Evolutionary conservation across 1,140 invertebrate species (phyloP).

Genomic region (Lucilia cuprina): DNA sequence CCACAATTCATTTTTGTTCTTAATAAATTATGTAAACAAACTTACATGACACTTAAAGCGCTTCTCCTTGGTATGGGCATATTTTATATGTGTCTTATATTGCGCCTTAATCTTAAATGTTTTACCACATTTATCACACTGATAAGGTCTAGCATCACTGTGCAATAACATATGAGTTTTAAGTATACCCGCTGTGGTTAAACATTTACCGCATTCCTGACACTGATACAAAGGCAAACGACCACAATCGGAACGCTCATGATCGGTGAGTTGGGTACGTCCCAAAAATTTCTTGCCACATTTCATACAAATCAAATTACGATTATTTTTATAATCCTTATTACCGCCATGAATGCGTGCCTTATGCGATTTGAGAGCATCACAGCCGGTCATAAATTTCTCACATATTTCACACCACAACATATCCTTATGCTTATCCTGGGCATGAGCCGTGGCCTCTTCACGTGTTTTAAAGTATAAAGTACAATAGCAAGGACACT

Average conservation of each 20-base stretch:
- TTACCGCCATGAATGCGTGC: constrained; percentile 46
- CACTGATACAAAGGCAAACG: constrained; percentile 57
- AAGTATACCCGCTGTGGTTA: constrained; percentile 60
- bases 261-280: constrained; percentile 57
- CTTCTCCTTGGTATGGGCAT: constrained; percentile 72
- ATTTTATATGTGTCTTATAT: constrained; percentile 76
- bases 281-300: constrained; percentile 63
- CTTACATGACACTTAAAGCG: constrained; percentile 70
- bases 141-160: constrained; percentile 55
- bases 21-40: constrained; percentile 9
- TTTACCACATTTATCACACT: constrained; percentile 63
- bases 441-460: constrained; percentile 56
- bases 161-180: constrained; percentile 62
- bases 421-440: constrained; percentile 55
- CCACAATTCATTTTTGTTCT: neutral
- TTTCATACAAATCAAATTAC: constrained; percentile 62
- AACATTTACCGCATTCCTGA: constrained; percentile 58
- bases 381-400: constrained; percentile 60
- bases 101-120: constrained; percentile 65
- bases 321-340: constrained; percentile 43
- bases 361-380: constrained; percentile 57
- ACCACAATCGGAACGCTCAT: constrained; percentile 62
- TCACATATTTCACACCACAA: constrained; percentile 62
- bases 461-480: constrained; percentile 59
- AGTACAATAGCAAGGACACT: constrained; percentile 62